These are phyloP conservation scores for Yoshiicerus persimilis DNA, from an alignment of 1,140 invertebrate species.

Conservation along the genomic window DNA sequence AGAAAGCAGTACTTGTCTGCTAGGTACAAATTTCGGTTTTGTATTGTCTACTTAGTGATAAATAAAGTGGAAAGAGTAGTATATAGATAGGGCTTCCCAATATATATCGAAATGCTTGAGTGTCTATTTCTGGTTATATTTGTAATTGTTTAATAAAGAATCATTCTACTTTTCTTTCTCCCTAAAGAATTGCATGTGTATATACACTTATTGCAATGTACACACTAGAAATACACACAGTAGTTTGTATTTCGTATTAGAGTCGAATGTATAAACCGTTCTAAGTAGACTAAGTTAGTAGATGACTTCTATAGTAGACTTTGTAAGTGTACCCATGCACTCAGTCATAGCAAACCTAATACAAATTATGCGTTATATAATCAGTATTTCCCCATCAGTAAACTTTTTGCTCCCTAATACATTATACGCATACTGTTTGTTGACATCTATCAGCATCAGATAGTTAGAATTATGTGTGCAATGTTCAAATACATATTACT, in stretches of 20 bases:
- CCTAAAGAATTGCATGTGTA: conserved; percentile 2
- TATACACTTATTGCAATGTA: conserved; percentile 6
- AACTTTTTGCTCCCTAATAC: too few relatives aligned
- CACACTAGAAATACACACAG: not conserved
- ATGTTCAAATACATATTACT: too few relatives aligned
- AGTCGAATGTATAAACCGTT: not conserved
- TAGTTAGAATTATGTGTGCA: too few relatives aligned
- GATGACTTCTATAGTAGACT: not conserved
- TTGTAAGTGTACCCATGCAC: not conserved
- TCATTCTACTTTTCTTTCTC: not conserved
- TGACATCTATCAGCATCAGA: too few relatives aligned
- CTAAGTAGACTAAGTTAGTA: not conserved
- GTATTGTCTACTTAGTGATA: not conserved
- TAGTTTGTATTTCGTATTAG: not conserved
- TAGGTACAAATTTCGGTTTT: too few relatives aligned
- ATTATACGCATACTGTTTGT: too few relatives aligned
- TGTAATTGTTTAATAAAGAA: not conserved
- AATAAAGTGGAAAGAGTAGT: not conserved
- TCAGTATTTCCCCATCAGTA: too few relatives aligned
- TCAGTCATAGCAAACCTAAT: not conserved
- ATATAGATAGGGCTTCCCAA: too few relatives aligned
- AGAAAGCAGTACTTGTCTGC: too few relatives aligned
- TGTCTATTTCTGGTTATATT: not conserved
- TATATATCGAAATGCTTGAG: not conserved
- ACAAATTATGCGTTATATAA: not conserved